phyloP scores from a whole-genome alignment of 2,113 vertebrate species.

The Turnix velox region DNA sequence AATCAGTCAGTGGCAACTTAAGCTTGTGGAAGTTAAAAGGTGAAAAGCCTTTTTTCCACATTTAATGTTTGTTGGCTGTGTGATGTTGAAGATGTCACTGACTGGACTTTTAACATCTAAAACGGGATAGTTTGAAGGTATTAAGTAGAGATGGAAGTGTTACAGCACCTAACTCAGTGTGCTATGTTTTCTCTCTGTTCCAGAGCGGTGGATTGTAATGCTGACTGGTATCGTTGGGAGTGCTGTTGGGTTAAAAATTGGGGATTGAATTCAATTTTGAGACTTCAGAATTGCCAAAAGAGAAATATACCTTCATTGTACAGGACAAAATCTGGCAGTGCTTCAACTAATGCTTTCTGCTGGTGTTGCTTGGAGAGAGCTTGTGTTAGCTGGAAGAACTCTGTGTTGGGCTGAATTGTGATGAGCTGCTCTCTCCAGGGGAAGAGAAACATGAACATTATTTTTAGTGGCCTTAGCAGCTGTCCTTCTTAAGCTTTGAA shows the following conservation, averaged over 20 bases:
- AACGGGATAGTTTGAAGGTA: background rate
- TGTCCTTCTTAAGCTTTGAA: background rate
- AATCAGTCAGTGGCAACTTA: background rate
- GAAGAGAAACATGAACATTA: background rate
- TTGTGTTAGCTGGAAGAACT: background rate
- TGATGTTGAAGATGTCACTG: background rate
- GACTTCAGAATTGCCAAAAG: background rate
- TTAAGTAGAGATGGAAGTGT: rapidly evolving
- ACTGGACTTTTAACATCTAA: background rate
- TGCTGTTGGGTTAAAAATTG: rapidly evolving
- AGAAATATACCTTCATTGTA: background rate
- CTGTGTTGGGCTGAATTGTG: background rate
- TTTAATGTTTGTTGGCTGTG: background rate
- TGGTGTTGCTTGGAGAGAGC: background rate
- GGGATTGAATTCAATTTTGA: background rate
- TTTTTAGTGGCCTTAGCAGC: background rate
- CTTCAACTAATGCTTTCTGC: background rate
- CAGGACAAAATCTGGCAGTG: background rate
- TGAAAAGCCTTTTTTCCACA: background rate
- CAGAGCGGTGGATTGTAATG: background rate
- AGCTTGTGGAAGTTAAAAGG: background rate
- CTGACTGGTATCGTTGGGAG: background rate
- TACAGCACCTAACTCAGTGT: background rate
- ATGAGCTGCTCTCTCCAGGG: background rate
- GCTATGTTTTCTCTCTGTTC: background rate